A percentile compares a stretch with the other conserved stretches of the same genome.
These are phyloP conservation scores for Tethea ocularis DNA, from an alignment of 2,888 invertebrate species.

Conservation along the genomic window DNA sequence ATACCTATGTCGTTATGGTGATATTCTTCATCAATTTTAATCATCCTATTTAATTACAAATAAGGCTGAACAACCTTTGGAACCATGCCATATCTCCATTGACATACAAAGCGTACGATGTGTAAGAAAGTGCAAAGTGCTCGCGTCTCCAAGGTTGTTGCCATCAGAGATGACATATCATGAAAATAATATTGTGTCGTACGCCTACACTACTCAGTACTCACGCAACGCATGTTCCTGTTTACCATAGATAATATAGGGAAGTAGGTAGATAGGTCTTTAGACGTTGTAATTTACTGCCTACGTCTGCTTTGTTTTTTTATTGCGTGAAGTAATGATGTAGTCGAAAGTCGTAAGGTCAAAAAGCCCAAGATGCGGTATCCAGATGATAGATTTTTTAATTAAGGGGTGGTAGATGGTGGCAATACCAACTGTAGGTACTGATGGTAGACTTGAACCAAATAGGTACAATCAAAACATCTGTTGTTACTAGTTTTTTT, in stretches of 20 bases:
- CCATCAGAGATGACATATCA: background rate
- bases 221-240: background rate
- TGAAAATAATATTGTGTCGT: background rate
- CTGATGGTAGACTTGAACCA: no score
- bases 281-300: background rate
- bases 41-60: background rate
- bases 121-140: slow-evolving; percentile 2
- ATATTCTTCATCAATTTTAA: background rate
- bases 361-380: no score
- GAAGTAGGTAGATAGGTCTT: background rate
- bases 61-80: background rate
- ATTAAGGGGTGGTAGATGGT: no score
- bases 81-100: background rate
- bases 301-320: no score
- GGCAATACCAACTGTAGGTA: no score
- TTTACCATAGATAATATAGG: background rate
- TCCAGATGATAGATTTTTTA: no score
- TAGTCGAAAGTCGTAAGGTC: no score
- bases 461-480: no score
- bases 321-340: no score
- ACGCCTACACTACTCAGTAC: background rate
- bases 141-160: background rate
- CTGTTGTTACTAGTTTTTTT: no score
- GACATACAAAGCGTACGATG: background rate
- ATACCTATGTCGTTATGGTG: background rate